Evolutionary conservation across 2,113 vertebrate genomes (phyloP).

Genomic region (Podilymbus podiceps): DNA sequence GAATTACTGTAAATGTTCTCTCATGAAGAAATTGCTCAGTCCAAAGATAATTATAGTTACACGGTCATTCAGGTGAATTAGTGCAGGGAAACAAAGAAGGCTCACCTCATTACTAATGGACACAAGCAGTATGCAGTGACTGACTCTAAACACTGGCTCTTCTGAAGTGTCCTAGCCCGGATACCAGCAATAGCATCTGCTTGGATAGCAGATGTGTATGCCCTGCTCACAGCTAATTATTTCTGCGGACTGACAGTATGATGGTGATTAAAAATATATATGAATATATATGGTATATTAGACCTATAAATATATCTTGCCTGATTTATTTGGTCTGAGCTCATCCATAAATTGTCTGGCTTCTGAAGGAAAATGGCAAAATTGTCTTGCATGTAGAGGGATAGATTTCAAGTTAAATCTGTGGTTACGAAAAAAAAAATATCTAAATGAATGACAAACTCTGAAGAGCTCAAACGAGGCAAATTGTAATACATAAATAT

Average conservation of each 20-base stretch:
- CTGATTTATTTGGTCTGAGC: slow-evolving; percentile 67
- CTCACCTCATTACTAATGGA: background rate
- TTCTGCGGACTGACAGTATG: slow-evolving; percentile 51
- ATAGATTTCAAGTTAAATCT: slow-evolving; percentile 50
- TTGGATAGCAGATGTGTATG: background rate
- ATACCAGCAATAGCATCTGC: background rate
- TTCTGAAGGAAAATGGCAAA: slow-evolving; percentile 66
- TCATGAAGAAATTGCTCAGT: background rate
- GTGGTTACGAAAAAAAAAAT: slow-evolving; percentile 5
- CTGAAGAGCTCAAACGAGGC: background rate
- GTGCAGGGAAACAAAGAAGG: background rate
- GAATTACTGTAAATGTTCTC: background rate
- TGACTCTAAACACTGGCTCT: background rate
- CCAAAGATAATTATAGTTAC: background rate
- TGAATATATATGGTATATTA: slow-evolving; percentile 53
- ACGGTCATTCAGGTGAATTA: slow-evolving; percentile 18
- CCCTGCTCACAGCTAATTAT: slow-evolving; percentile 49
- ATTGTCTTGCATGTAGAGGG: slow-evolving; percentile 34
- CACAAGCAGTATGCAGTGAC: background rate
- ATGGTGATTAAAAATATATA: slow-evolving; percentile 62
- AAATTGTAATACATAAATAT: background rate
- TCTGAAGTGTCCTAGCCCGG: background rate
- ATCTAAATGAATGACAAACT: background rate
- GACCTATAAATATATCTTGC: slow-evolving; percentile 57
- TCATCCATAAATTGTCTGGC: slow-evolving; percentile 67